A percentile compares a stretch with the other conserved stretches of the same genome.
phyloP scores from a whole-genome alignment of 2,797 vertebrate species.

The Arctocebus calabarensis region DNA sequence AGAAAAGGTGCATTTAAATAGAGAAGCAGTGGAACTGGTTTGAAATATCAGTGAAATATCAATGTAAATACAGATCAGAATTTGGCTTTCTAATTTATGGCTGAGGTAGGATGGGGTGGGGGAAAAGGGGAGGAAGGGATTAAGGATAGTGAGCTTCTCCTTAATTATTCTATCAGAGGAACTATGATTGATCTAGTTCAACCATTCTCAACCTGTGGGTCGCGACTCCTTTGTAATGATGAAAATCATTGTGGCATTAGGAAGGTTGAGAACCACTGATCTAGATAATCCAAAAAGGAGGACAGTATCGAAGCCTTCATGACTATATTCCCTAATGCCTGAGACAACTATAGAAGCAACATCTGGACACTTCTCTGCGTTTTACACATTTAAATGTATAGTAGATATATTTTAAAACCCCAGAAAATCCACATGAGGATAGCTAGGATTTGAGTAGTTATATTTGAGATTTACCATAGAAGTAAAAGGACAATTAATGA shows the following conservation, averaged over 20 bases:
- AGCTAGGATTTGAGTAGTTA: neutral
- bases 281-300: neutral
- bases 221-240: too few species aligned
- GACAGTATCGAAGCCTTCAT: neutral
- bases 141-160: neutral
- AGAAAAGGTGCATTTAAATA: slow-evolving; percentile 25
- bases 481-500: neutral
- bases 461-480: neutral
- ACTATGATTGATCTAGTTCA: too few species aligned
- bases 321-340: neutral
- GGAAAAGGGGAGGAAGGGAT: neutral
- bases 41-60: neutral
- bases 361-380: neutral
- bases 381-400: neutral
- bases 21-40: neutral
- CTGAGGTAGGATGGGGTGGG: neutral
- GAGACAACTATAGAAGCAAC: neutral
- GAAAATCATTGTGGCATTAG: too few species aligned
- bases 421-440: neutral
- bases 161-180: neutral
- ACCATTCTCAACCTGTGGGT: too few species aligned
- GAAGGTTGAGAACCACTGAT: neutral
- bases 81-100: slow-evolving; percentile 21
- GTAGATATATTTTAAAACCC: too few species aligned
- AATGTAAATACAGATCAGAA: slow-evolving; percentile 41